Conservation (phyloP, 2,113 vertebrate genomes). For the Melanerpes formicivorus region DNA sequence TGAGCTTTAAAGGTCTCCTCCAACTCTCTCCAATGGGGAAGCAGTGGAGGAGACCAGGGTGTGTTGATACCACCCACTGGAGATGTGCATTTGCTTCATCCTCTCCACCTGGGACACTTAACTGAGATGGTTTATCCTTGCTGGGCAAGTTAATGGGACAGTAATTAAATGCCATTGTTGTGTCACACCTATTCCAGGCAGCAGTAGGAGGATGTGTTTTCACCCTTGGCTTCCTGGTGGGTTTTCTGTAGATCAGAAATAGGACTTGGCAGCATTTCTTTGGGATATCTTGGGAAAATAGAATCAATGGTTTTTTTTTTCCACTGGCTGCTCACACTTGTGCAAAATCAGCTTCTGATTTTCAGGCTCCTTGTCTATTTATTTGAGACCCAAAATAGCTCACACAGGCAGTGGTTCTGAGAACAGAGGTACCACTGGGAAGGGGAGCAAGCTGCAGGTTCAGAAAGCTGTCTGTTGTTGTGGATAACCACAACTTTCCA, state of each 20-base stretch:
- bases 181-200: neutral
- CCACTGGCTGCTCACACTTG: neutral
- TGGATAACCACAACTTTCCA: neutral
- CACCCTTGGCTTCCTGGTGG: neutral
- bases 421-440: neutral
- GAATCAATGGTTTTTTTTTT: neutral
- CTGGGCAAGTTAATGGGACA: neutral
- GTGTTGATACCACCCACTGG: accelerated
- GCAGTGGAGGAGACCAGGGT: neutral
- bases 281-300: neutral
- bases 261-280: neutral
- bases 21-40: neutral
- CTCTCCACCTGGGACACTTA: neutral
- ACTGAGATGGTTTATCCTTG: neutral
- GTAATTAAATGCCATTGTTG: neutral
- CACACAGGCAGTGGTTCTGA: accelerated
- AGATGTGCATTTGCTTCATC: neutral
- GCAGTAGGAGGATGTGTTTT: neutral
- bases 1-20: neutral
- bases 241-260: neutral
- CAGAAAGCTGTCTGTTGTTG: neutral
- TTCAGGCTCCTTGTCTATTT: neutral
- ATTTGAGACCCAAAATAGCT: neutral
- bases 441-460: neutral
- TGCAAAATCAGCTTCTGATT: neutral